Conservation (phyloP, 2,113 vertebrate genomes). For the Chloroceryle aenea region DNA sequence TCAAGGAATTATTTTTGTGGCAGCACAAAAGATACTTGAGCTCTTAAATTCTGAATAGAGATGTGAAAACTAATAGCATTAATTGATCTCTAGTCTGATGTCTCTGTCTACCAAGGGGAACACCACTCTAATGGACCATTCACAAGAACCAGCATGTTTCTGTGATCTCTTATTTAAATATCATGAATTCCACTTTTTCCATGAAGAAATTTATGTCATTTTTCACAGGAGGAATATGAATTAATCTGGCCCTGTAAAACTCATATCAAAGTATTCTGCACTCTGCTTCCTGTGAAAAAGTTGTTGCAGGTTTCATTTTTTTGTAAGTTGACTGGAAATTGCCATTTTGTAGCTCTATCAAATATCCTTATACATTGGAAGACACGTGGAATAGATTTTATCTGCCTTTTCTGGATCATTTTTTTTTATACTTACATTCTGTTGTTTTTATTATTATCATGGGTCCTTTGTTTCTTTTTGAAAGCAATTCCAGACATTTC, state of each 20-base stretch:
- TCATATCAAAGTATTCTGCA: neutral
- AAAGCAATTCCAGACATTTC: neutral
- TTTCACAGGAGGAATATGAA: neutral
- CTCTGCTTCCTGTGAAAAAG: neutral
- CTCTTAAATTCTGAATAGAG: neutral
- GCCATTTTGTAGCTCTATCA: neutral
- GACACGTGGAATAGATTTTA: neutral
- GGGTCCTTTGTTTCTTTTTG: neutral
- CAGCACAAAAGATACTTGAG: neutral
- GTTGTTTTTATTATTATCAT: rapidly evolving
- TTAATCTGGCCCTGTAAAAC: neutral
- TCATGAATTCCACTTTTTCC: neutral
- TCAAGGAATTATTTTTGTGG: neutral
- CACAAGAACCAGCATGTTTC: neutral
- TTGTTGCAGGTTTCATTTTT: no score
- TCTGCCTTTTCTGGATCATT: neutral
- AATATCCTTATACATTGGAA: neutral
- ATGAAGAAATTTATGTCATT: neutral
- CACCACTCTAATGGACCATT: neutral
- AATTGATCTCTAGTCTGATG: neutral
- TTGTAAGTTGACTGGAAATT: neutral
- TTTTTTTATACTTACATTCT: neutral
- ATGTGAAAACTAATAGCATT: neutral
- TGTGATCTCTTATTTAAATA: neutral
- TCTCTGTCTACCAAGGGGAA: neutral